phyloP scores from a whole-genome alignment of 2,113 vertebrate genomes.

The Centropus unirufus region DNA sequence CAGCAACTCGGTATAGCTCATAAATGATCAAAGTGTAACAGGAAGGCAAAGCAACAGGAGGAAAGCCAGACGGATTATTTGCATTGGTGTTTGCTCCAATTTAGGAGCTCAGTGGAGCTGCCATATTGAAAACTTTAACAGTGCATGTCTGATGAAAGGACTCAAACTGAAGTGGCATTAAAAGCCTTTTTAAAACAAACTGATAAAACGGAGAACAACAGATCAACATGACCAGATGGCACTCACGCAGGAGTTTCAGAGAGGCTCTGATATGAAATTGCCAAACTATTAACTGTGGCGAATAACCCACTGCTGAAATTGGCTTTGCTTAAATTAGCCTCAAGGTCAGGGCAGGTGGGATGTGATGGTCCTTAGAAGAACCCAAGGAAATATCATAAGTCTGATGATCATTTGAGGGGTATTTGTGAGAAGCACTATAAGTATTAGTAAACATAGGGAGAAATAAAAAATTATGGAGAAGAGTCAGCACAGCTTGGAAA shows the following conservation, averaged over 20 bases:
- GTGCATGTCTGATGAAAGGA: conserved; percentile 10
- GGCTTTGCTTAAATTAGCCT: conserved; percentile 31
- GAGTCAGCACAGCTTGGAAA: conserved; percentile 24
- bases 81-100: not conserved
- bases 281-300: conserved; percentile 51
- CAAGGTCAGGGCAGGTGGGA: conserved; percentile 5
- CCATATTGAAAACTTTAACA: not conserved
- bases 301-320: conserved; percentile 25
- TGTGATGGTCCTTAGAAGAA: not conserved
- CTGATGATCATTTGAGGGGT: not conserved
- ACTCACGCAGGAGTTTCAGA: not conserved
- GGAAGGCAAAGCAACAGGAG: not conserved
- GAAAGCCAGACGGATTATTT: not conserved
- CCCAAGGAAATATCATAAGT: not conserved
- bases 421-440: not conserved
- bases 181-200: conserved; percentile 38
- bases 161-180: conserved; percentile 4
- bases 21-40: not conserved
- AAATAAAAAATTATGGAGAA: conserved; percentile 6
- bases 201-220: not conserved
- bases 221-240: conserved; percentile 62
- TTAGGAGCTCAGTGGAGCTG: not conserved
- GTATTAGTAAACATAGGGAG: not conserved
- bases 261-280: conserved; percentile 27
- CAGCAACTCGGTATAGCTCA: not conserved